These are phyloP conservation scores for Himalopsyche kuldschensis DNA, from an alignment of 2,888 invertebrate species.

Conservation along the genomic window DNA sequence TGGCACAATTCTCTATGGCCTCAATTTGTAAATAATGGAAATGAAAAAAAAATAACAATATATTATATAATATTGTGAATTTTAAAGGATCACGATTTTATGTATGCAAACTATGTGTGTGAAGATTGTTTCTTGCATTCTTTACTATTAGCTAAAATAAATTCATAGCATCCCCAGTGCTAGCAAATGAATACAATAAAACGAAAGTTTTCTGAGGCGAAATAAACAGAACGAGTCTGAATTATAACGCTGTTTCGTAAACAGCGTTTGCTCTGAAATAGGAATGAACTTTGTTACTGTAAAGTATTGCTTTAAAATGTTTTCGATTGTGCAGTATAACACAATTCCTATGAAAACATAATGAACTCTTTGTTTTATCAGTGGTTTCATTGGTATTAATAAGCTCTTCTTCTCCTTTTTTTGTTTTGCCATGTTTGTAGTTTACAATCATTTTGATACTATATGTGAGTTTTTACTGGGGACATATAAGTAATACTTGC, in stretches of 20 bases:
- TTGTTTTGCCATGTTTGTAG: too few relatives aligned
- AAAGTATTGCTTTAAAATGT: neutral
- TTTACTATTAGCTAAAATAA: neutral
- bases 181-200: conserved; percentile 10
- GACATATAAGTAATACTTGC: too few relatives aligned
- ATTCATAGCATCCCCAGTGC: conserved; percentile 5
- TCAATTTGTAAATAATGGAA: neutral
- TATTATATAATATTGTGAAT: neutral
- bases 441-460: too few relatives aligned
- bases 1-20: too few relatives aligned
- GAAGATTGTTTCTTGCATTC: neutral
- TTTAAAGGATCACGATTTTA: neutral
- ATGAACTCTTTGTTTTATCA: neutral
- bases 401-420: too few relatives aligned
- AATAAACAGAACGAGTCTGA: neutral
- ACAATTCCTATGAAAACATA: neutral
- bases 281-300: neutral
- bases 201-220: neutral
- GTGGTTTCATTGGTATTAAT: too few relatives aligned
- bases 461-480: too few relatives aligned
- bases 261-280: neutral
- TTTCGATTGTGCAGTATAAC: neutral
- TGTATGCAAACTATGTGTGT: neutral
- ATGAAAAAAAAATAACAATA: neutral
- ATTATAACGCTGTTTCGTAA: neutral